Conservation (phyloP, 2,888 invertebrate genomes). For the Hypomecis atomaria region DNA sequence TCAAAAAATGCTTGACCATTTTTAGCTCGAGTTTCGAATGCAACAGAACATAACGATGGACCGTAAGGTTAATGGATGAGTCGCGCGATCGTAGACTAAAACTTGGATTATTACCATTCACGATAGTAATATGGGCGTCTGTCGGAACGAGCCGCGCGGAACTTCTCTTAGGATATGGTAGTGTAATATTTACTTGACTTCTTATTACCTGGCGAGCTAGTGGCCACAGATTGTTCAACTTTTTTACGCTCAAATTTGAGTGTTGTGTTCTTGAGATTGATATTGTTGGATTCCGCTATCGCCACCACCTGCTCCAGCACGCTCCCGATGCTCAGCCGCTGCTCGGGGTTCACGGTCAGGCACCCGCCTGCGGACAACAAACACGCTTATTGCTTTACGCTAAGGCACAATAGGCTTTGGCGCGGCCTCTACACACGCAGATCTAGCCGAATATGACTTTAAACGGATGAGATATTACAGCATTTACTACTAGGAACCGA, state of each 20-base stretch:
- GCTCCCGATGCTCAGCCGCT: conserved; percentile 91
- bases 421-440: too few species aligned
- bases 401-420: too few species aligned
- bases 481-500: too few species aligned
- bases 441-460: too few species aligned
- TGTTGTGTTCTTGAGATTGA: conserved; percentile 90
- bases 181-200: conserved; percentile 86
- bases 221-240: conserved; percentile 86
- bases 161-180: conserved; percentile 81
- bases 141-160: conserved; percentile 58
- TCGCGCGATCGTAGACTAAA: conserved; percentile 50
- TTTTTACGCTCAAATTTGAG: conserved; percentile 88
- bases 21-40: conserved; percentile 81
- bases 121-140: conserved; percentile 43
- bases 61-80: conserved; percentile 55
- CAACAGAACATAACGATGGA: conserved; percentile 78
- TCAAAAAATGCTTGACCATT: conserved; percentile 85
- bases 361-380: conserved; percentile 87
- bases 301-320: conserved; percentile 94
- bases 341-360: conserved; percentile 91
- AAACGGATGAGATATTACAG: too few species aligned
- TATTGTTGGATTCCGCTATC: conserved; percentile 93
- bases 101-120: conserved; percentile 38
- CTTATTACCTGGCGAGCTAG: conserved; percentile 86
- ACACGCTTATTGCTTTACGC: conserved; percentile 4